Conservation (phyloP, 2,113 vertebrate genomes). For the Bujurquina vittata region DNA sequence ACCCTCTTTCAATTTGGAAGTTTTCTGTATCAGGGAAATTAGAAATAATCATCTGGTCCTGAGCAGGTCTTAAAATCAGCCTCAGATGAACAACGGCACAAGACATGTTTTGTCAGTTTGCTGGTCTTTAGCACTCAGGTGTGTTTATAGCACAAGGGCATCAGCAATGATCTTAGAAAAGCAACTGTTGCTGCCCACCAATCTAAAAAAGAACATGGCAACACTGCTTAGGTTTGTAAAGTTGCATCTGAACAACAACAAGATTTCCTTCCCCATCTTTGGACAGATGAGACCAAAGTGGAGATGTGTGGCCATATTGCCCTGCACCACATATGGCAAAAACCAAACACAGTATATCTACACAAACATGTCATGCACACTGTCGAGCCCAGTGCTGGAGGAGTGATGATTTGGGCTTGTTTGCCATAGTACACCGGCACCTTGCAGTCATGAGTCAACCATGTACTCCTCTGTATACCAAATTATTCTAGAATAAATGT, state of each 20-base stretch:
- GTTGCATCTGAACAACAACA: not conserved
- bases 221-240: not conserved
- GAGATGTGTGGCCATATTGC: not conserved
- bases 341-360: not conserved
- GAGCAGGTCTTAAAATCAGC: not conserved
- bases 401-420: not conserved
- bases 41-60: constrained; percentile 4
- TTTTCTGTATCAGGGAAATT: not conserved
- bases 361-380: not conserved
- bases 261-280: too few relatives aligned
- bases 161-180: not conserved
- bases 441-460: not conserved
- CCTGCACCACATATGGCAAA: not conserved
- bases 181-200: not conserved
- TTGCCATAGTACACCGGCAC: not conserved
- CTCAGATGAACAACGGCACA: not conserved
- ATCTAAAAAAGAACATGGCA: not conserved
- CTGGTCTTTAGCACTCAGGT: not conserved
- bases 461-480: not conserved
- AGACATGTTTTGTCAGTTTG: not conserved
- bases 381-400: not conserved
- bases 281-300: not conserved
- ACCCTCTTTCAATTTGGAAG: not conserved
- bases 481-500: not conserved
- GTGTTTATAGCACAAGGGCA: not conserved